These are phyloP conservation scores for Tenrec ecaudatus DNA, from an alignment of 2,113 vertebrate genomes.

Conservation along the genomic window DNA sequence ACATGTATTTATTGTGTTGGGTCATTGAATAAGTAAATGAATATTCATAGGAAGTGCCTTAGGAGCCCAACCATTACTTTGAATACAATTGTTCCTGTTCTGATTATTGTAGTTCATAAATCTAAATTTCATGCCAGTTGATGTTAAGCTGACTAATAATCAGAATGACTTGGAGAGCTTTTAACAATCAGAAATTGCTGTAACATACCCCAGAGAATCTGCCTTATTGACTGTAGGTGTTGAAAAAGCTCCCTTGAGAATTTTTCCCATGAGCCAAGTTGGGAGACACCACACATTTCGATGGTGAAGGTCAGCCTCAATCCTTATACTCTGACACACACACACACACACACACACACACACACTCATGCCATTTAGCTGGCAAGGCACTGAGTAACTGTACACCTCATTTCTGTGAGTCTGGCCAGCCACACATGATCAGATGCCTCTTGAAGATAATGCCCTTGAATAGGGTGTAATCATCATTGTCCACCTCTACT, in stretches of 20 bases:
- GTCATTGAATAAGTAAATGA: background rate
- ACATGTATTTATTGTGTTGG: background rate
- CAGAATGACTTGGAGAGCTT: background rate
- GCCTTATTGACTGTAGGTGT: background rate
- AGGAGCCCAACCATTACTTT: background rate
- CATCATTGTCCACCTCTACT: background rate
- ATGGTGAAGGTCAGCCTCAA: background rate
- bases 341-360: background rate
- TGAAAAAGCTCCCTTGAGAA: background rate
- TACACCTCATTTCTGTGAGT: background rate
- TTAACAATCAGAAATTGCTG: background rate
- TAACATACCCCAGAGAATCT: background rate
- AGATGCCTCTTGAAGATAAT: background rate
- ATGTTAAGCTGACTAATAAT: background rate
- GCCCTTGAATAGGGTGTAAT: background rate
- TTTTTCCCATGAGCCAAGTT: background rate
- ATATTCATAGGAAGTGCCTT: background rate
- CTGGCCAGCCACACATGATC: background rate
- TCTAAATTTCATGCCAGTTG: background rate
- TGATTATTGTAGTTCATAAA: background rate
- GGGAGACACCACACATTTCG: background rate
- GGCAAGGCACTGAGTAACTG: background rate
- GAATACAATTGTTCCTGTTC: background rate
- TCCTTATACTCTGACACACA: background rate
- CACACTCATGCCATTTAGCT: background rate